phyloP scores from a whole-genome alignment of 2,113 vertebrate genomes.

The Ptychochromis oligacanthus region DNA sequence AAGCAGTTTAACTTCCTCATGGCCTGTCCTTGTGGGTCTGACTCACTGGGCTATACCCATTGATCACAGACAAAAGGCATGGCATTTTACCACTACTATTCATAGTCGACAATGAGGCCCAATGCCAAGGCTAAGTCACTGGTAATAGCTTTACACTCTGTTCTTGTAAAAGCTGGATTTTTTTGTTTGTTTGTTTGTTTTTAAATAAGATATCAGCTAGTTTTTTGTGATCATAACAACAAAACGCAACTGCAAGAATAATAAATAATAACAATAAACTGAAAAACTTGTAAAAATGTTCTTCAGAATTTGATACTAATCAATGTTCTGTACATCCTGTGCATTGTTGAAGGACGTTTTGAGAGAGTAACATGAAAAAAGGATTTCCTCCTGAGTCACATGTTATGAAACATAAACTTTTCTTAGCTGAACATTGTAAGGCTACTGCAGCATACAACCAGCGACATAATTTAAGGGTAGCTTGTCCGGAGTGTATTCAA shows the following conservation, averaged over 20 bases:
- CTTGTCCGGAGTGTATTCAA: neutral
- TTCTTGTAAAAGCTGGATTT: neutral
- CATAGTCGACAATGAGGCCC: conserved; percentile 47
- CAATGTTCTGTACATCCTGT: neutral
- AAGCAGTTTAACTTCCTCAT: conserved; percentile 70
- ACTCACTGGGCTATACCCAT: conserved; percentile 60
- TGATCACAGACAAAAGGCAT: conserved; percentile 33
- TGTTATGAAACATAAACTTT: conserved; percentile 16
- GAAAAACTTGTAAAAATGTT: neutral
- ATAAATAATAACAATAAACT: too few species aligned
- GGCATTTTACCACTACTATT: conserved; percentile 37
- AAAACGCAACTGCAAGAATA: neutral
- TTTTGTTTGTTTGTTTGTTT: too few species aligned
- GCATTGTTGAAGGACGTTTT: conserved; percentile 30
- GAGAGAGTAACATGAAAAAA: conserved; percentile 12
- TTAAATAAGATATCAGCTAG: neutral
- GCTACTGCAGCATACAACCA: neutral
- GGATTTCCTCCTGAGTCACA: conserved; percentile 38
- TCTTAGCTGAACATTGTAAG: too few species aligned
- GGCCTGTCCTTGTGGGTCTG: conserved; percentile 62
- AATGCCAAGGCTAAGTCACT: neutral
- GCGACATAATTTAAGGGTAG: neutral
- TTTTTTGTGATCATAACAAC: neutral
- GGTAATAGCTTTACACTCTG: neutral
- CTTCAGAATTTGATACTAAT: neutral